A percentile compares a stretch with the other conserved stretches of the same genome.
These are phyloP conservation scores for Octodonta nipae DNA, from an alignment of 2,888 invertebrate species.

Conservation along the genomic window DNA sequence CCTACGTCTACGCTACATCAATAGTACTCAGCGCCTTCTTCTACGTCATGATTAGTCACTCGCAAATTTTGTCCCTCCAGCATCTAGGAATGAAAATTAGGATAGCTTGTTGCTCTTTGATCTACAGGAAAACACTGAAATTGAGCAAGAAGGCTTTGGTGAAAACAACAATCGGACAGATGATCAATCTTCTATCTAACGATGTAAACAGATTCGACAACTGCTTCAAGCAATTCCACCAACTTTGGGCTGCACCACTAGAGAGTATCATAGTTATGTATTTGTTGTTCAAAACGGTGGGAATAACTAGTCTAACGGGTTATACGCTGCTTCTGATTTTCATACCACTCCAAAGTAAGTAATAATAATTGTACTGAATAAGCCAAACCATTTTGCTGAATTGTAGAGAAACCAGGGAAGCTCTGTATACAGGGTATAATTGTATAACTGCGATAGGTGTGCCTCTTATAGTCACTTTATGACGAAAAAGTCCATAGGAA, in stretches of 20 bases:
- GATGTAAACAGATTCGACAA: conserved; percentile 79
- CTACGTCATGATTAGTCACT: conserved; percentile 53
- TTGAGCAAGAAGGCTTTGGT: conserved; percentile 71
- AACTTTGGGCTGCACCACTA: conserved; percentile 66
- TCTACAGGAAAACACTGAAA: conserved; percentile 54
- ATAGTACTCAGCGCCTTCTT: conserved; percentile 36
- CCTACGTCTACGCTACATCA: conserved; percentile 19
- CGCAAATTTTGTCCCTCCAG: conserved; percentile 75
- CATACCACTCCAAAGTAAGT: conserved; percentile 37
- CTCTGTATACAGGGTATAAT: too few relatives aligned
- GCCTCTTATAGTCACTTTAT: too few relatives aligned
- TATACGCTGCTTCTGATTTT: conserved; percentile 38
- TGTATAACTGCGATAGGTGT: too few relatives aligned
- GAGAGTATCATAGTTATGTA: conserved; percentile 59
- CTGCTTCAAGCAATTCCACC: conserved; percentile 64
- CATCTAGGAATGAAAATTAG: conserved; percentile 70
- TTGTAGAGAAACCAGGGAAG: too few relatives aligned
- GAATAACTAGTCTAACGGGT: conserved; percentile 41
- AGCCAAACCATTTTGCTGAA: too few relatives aligned
- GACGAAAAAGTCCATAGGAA: too few relatives aligned
- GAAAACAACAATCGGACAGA: conserved; percentile 60
- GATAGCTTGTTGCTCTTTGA: conserved; percentile 46
- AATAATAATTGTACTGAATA: background rate
- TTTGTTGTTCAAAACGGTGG: conserved; percentile 48
- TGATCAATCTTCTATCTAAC: conserved; percentile 51